phyloP scores from a whole-genome alignment of 2,888 invertebrate genomes.

The Cyaniris semiargus region DNA sequence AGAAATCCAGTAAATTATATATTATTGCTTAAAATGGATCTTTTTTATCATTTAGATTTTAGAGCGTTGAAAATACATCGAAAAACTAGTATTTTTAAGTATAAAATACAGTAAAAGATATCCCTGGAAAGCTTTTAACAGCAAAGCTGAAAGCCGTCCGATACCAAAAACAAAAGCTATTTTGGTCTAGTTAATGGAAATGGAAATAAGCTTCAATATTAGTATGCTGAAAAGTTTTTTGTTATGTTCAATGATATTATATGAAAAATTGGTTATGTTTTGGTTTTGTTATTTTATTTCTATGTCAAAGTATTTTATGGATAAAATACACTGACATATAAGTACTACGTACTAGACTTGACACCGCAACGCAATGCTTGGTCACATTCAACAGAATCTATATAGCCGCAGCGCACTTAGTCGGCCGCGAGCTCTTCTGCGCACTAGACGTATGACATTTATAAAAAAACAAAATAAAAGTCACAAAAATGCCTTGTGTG shows the following conservation, averaged over 20 bases:
- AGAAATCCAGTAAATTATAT: not conserved
- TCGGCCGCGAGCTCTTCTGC: too few species aligned
- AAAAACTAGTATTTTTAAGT: not conserved
- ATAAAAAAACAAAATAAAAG: too few species aligned
- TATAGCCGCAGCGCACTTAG: too few species aligned
- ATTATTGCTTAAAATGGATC: not conserved
- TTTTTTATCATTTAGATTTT: not conserved
- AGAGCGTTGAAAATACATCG: not conserved
- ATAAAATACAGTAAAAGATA: not conserved
- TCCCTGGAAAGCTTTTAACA: not conserved
- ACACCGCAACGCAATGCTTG: too few species aligned
- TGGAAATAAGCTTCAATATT: not conserved
- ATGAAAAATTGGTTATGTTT: not conserved
- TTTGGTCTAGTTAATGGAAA: not conserved
- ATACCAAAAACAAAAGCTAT: slow-evolving; percentile 12
- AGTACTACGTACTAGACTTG: too few species aligned
- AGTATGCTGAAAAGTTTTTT: not conserved
- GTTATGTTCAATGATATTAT: too few species aligned
- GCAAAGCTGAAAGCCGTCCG: slow-evolving; percentile 5
- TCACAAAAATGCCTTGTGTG: too few species aligned
- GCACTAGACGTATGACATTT: too few species aligned
- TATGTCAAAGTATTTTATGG: not conserved
- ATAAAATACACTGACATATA: too few species aligned
- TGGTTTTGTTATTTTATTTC: not conserved
- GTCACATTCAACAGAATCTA: too few species aligned